A percentile compares a stretch with the other conserved stretches of the same genome.
phyloP scores from a whole-genome alignment of 1,140 invertebrate genomes.

The Bombus balteatus region DNA sequence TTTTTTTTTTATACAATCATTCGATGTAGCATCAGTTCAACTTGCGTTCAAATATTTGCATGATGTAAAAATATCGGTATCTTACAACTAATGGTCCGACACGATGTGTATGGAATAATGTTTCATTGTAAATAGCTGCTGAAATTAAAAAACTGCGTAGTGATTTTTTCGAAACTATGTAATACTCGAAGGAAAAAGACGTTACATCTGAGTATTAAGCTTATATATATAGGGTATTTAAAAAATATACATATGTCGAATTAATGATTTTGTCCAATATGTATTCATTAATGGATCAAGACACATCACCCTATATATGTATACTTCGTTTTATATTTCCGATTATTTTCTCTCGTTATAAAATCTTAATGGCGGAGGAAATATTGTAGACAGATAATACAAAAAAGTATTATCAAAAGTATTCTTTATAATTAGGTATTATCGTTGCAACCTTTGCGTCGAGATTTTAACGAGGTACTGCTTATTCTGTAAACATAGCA shows the following conservation, averaged over 20 bases:
- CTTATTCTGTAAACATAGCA: slow-evolving; percentile 35
- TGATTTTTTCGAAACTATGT: background rate
- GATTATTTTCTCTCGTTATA: background rate
- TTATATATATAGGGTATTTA: background rate
- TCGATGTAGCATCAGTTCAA: background rate
- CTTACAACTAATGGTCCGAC: background rate
- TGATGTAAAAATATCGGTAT: background rate
- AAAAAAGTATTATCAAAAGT: slow-evolving; percentile 31
- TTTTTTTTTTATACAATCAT: background rate
- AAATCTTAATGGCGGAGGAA: background rate
- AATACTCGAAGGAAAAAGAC: slow-evolving; percentile 26
- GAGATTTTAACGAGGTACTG: slow-evolving; percentile 2
- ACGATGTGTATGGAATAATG: slow-evolving; percentile 19
- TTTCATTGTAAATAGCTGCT: slow-evolving; percentile 33
- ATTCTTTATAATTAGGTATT: slow-evolving; percentile 35
- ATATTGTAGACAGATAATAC: slow-evolving; percentile 18
- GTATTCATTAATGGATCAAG: background rate
- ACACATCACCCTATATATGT: background rate
- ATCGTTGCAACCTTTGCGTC: background rate
- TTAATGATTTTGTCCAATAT: background rate
- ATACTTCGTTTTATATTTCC: background rate
- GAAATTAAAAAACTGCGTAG: slow-evolving; percentile 17
- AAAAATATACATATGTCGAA: background rate
- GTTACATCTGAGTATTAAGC: background rate
- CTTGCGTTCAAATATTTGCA: background rate